Percentiles rank a stretch among this genome's conserved stretches.
phyloP scores from a whole-genome alignment of 2,797 vertebrate genomes.

The Danio jaintianensis region DNA sequence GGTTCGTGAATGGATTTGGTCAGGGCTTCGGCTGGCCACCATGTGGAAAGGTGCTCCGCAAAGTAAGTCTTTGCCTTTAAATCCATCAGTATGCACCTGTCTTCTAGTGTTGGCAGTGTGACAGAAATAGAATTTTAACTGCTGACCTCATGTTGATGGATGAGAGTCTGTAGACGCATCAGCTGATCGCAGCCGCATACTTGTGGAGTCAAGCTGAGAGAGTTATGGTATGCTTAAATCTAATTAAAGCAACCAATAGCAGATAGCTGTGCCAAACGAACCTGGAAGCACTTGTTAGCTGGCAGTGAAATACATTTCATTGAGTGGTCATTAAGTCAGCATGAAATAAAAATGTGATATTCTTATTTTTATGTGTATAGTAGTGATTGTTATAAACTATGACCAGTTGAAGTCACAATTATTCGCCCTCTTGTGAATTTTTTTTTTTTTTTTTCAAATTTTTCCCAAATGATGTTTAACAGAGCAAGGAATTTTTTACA shows the following conservation, averaged over 20 bases:
- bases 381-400: too few species aligned
- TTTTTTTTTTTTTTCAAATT: too few species aligned
- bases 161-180: conserved; percentile 24
- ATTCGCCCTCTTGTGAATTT: too few species aligned
- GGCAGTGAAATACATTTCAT: not conserved
- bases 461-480: too few species aligned
- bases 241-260: conserved; percentile 12
- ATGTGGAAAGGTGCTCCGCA: conserved; percentile 92
- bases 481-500: too few species aligned
- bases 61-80: conserved; percentile 76
- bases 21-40: conserved; percentile 98
- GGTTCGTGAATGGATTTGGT: conserved; percentile 96
- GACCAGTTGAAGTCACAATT: too few species aligned
- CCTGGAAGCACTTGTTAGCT: not conserved
- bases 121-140: conserved; percentile 19
- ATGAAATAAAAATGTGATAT: too few species aligned
- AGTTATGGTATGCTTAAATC: not conserved
- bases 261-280: not conserved
- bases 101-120: conserved; percentile 15
- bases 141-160: conserved; percentile 42
- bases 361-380: too few species aligned
- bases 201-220: conserved; percentile 1
- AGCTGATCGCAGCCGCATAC: conserved; percentile 7
- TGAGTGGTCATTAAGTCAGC: not conserved
- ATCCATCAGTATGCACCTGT: conserved; percentile 42